Conservation (phyloP, 2,113 vertebrate species). For the Phaethornis superciliosus region DNA sequence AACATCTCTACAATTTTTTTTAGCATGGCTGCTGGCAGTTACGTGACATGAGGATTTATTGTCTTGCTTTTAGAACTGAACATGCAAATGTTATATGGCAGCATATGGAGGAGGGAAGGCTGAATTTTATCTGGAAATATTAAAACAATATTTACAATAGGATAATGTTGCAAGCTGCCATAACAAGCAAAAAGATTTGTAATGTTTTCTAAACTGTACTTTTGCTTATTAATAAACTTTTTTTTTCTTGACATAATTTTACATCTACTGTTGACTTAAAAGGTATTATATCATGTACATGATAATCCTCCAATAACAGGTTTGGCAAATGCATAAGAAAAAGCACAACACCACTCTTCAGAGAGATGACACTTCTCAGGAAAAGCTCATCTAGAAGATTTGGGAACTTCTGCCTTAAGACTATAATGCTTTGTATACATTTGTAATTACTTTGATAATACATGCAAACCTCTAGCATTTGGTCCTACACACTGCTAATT, state of each 20-base stretch:
- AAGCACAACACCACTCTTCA: not conserved
- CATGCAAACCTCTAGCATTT: not conserved
- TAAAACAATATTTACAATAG: constrained; percentile 30
- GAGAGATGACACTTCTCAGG: not conserved
- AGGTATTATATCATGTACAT: constrained; percentile 16
- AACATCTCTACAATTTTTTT: not conserved
- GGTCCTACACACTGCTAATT: not conserved
- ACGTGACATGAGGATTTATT: not conserved
- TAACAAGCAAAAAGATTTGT: constrained; percentile 11
- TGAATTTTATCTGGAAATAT: constrained; percentile 40
- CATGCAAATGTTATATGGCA: not conserved
- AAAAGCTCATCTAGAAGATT: constrained; percentile 43
- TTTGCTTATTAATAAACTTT: constrained; percentile 69
- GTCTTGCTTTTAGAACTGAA: constrained; percentile 27
- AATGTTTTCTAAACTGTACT: constrained; percentile 31
- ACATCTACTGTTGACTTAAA: constrained; percentile 46
- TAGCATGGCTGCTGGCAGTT: not conserved
- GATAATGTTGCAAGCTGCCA: constrained; percentile 12
- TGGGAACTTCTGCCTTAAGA: constrained; percentile 51
- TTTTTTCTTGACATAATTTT: constrained; percentile 52
- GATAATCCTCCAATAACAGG: constrained; percentile 1
- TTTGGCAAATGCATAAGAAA: not conserved
- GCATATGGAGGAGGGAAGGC: not conserved
- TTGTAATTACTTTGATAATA: constrained; percentile 41
- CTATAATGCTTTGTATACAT: not conserved